phyloP scores from a whole-genome alignment of 1,140 invertebrate genomes.

The Listronotus bonariensis region DNA sequence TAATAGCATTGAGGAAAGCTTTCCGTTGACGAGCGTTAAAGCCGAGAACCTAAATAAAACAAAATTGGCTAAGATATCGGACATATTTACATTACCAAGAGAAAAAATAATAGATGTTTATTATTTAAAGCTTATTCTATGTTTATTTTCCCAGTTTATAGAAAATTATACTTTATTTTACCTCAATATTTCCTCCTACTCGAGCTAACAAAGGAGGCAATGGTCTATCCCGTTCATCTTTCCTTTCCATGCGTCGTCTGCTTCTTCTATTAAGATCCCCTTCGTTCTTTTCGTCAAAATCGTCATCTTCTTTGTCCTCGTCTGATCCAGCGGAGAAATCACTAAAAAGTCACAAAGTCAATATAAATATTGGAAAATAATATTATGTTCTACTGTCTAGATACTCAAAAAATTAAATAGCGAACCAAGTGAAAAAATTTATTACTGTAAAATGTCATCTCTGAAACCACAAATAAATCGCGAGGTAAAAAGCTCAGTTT shows the following conservation, averaged over 20 bases:
- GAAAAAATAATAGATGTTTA: not conserved
- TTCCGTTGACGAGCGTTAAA: conserved; percentile 98
- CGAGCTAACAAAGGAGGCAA: conserved; percentile 94
- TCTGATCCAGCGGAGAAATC: conserved; percentile 73
- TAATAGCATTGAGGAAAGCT: conserved; percentile 98
- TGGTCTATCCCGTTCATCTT: conserved; percentile 89
- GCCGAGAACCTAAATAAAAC: conserved; percentile 66
- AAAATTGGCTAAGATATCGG: not conserved
- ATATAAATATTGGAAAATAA: too few species aligned
- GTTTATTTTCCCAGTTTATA: not conserved
- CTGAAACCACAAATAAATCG: too few species aligned
- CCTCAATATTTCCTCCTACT: conserved; percentile 98
- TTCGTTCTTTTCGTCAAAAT: conserved; percentile 88
- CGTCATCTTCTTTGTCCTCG: conserved; percentile 94
- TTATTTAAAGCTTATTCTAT: not conserved
- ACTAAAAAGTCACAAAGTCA: conserved; percentile 70
- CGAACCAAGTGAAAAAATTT: too few species aligned
- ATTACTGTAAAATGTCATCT: too few species aligned
- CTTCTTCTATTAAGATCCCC: conserved; percentile 71
- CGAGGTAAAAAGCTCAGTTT: too few species aligned
- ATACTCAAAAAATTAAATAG: too few species aligned
- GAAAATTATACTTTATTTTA: not conserved
- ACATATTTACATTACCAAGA: not conserved
- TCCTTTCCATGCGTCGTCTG: conserved; percentile 77
- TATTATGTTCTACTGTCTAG: too few species aligned